Evolutionary conservation across 2,797 vertebrate genomes (phyloP), one percentile per base, ranked within the genome.

Genomic region (Peromyscus aztecus): DNA sequence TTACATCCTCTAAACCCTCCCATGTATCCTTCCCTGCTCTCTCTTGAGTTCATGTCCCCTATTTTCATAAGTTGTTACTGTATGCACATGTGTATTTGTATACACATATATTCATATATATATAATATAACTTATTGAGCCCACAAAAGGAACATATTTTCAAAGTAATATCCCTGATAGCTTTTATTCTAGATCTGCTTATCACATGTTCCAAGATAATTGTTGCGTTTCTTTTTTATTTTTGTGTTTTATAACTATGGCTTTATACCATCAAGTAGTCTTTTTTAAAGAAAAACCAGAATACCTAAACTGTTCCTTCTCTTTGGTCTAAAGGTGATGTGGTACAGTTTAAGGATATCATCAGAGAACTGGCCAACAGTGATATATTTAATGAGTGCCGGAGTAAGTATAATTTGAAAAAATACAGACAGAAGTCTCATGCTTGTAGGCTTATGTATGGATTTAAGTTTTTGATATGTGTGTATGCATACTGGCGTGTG

Each of bases 381-480:
- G 73, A 97, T 89, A 71, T 94, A 67, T 94, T 94, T 96, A 61
- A 12, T 13, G 89, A 95, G 31, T 92, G 69, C 69, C 95, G 96
- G 73, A 86, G 96, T 97, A 95, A 97, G 97, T 97, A 89, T 93
- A 69, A 83, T 94, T 96, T 71, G 57, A 91, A 86, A 91, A 78
- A 81, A 87, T 73, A 29, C 73, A 21, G 86, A 65, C 0, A 95
- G 34, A 61, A 84, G 43, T 52, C 81, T 93, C 10, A 34, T 59
- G 46, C 75, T 59, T 73, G 31, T 49, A 10, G 59, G 63, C 34
- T 92, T 49, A 3, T 57, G 12, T 49, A 12, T 46, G n/a, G 24
- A 49, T 77, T 46, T 77, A 29, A 9, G 4, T 14, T 81, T 90
- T 90, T 24, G 29, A 21, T 31, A 40, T 57, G 12, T 76, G 10